A percentile compares a stretch with the other conserved stretches of the same genome.
phyloP scores from a whole-genome alignment of 1,140 invertebrate species.

The Pseudomyrmex gracilis region DNA sequence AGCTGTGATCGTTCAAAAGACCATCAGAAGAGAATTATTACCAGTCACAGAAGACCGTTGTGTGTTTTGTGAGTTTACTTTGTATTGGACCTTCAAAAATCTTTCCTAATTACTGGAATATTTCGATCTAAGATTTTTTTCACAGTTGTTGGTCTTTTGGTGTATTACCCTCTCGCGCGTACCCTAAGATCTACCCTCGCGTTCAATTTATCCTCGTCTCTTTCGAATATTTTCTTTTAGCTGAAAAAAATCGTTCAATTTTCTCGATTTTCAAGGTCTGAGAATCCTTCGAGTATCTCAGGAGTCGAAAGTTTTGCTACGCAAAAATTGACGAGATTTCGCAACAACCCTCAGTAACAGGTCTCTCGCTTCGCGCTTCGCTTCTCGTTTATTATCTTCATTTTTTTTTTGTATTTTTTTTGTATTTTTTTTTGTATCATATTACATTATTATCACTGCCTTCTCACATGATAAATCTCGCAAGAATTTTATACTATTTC shows the following conservation, averaged over 20 bases:
- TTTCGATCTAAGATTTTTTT: too few relatives aligned
- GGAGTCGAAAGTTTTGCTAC: constrained; percentile 5
- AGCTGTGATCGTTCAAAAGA: too few relatives aligned
- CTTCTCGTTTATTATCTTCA: constrained; percentile 26
- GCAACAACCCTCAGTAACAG: constrained; percentile 23
- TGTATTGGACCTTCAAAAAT: too few relatives aligned
- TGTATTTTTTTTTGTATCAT: constrained; percentile 32
- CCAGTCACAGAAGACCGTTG: too few relatives aligned
- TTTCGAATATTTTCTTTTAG: not conserved
- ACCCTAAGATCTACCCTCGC: too few relatives aligned
- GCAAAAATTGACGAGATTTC: constrained; percentile 49
- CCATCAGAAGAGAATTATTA: too few relatives aligned
- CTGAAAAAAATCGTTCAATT: not conserved
- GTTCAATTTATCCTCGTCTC: not conserved
- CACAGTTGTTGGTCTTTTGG: too few relatives aligned
- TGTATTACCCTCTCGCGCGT: too few relatives aligned
- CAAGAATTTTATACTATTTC: not conserved
- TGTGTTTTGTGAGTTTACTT: too few relatives aligned
- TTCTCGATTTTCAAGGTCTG: not conserved
- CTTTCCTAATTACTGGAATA: too few relatives aligned
- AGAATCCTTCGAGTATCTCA: constrained; percentile 4
- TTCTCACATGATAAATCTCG: too few relatives aligned
- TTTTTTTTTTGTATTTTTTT: too few relatives aligned
- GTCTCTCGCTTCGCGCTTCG: constrained; percentile 19
- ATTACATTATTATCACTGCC: constrained; percentile 32